Base-by-base conservation (phyloP, 2,113 vertebrate genomes). In the Pheucticus melanocephalus region DNA sequence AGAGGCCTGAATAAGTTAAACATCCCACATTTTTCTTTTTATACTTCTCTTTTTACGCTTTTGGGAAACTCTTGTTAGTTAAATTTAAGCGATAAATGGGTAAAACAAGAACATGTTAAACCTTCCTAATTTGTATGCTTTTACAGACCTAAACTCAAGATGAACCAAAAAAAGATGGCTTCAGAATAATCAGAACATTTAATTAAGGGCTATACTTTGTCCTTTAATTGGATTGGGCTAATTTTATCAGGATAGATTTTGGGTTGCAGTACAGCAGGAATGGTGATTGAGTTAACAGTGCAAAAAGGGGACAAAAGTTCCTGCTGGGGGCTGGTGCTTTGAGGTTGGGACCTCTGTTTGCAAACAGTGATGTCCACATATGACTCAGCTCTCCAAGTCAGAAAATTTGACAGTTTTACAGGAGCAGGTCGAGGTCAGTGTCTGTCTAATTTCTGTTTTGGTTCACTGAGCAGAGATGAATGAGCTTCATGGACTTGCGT, bases 241-340 rank as follows among this genome's bases (percentile, higher is more conserved):
- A 95, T 97, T 95, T 95, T 96, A 95, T 97, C 79, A 80, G 75
- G 72, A 95, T 95, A 64, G 95, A 94, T 95, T 89, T 88, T 86
- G 48, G 56, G 51, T 92, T 84, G 71, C 0, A 2, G 19, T 48
- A 3, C 47, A 70, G 75, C 39, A 82, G 82, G 78, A 93, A 40
- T 35, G 64, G 72, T 59, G 88, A 91, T 88, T 73, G 45, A 95
- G 78, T 84, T 92, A 92, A 51, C 18, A 21, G 68, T 47, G 68
- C 30, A 44, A 78, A 86, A 81, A 96, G 60, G 35, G 53, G 48
- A 66, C 45, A 86, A 47, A 88, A 0, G 2, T 87, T 90, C 65
- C 60, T 73, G 22, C 51, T 70, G 50, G 28, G 11, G 40, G 4
- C 23, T 44, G 12, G 4, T 45, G 21, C 59, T 71, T 30, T 60